Conservation (phyloP, 2,888 invertebrate genomes). For the Phoronis australis region DNA sequence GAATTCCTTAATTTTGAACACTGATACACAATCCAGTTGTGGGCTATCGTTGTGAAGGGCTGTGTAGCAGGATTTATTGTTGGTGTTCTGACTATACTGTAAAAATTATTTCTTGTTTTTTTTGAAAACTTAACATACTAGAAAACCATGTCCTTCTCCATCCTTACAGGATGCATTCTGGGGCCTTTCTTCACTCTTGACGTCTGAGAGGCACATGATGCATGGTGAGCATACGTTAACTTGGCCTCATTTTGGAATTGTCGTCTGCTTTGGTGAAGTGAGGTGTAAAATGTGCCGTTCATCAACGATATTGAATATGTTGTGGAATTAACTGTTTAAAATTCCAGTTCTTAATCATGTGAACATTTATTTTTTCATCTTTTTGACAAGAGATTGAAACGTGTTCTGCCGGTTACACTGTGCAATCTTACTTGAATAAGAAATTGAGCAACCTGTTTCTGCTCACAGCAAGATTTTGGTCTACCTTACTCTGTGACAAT, state of each 20-base stretch:
- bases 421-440: neutral
- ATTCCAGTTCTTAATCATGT: no score
- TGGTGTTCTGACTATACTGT: neutral
- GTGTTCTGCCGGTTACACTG: neutral
- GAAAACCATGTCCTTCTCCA: neutral
- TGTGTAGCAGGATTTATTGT: neutral
- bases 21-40: no score
- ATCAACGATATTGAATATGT: no score
- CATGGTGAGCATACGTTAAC: conserved; percentile 76
- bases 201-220: conserved; percentile 89
- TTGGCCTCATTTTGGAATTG: no score
- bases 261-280: no score
- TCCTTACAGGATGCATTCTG: conserved; percentile 79
- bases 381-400: neutral
- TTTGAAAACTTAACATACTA: no score
- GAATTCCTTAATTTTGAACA: no score
- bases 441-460: neutral
- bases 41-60: no score
- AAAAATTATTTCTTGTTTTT: neutral
- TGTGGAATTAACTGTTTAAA: no score
- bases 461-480: neutral
- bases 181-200: conserved; percentile 86
- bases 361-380: no score
- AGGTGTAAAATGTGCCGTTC: no score
- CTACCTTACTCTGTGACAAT: no score